Conservation (phyloP, 1,140 invertebrate species). For the Delia radicum region DNA sequence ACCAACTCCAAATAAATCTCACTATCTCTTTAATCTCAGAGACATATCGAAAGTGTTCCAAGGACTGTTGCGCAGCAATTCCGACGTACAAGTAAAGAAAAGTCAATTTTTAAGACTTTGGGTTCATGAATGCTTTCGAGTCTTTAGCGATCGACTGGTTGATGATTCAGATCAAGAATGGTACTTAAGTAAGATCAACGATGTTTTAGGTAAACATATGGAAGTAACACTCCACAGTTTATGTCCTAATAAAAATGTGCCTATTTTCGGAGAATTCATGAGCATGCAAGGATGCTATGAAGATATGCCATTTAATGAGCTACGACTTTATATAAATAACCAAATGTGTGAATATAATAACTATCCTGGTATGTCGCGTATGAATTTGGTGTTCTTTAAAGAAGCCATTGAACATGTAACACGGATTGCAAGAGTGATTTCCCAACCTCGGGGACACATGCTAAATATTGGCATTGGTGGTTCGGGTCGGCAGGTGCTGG, state of each 20-base stretch:
- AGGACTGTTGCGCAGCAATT: constrained; percentile 73
- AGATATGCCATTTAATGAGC: constrained; percentile 61
- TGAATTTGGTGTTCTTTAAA: constrained; percentile 80
- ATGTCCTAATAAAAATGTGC: constrained; percentile 73
- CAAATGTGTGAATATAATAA: constrained; percentile 80
- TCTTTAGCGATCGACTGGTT: constrained; percentile 78
- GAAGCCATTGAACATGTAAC: constrained; percentile 83
- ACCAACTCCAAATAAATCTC: constrained; percentile 84
- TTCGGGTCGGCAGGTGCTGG: constrained; percentile 79
- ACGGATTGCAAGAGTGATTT: constrained; percentile 77
- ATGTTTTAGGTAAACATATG: constrained; percentile 72
- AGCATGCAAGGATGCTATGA: constrained; percentile 75
- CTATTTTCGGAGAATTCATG: constrained; percentile 78
- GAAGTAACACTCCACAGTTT: constrained; percentile 76
- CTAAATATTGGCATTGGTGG: constrained; percentile 83
- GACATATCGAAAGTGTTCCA: constrained; percentile 80
- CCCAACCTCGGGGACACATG: constrained; percentile 80
- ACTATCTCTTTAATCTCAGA: constrained; percentile 84
- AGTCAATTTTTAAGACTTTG: constrained; percentile 71
- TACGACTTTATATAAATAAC: constrained; percentile 66
- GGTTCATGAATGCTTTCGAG: constrained; percentile 81
- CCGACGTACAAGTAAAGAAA: constrained; percentile 73
- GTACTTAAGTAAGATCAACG: constrained; percentile 70
- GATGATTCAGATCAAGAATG: constrained; percentile 75
- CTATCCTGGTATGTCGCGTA: constrained; percentile 69